These are phyloP conservation scores for Atta texana DNA, from an alignment of 1,140 invertebrate genomes.

Conservation along the genomic window DNA sequence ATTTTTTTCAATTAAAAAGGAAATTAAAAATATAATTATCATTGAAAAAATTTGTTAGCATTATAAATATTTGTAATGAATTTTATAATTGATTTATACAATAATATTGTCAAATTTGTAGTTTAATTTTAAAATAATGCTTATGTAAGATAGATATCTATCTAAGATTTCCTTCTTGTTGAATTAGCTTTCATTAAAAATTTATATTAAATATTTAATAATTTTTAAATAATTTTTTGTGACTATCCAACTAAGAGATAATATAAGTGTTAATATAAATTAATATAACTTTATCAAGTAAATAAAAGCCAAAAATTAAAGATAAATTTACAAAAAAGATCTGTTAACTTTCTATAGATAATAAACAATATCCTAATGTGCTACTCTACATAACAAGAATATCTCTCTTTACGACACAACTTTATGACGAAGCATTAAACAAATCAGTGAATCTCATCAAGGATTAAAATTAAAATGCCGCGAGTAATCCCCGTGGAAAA, in stretches of 20 bases:
- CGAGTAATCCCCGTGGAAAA: constrained; percentile 29
- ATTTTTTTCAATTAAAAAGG: neutral
- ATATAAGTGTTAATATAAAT: neutral
- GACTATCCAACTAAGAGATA: neutral
- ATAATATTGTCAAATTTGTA: neutral
- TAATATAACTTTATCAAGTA: neutral
- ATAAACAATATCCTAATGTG: neutral
- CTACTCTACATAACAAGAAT: neutral
- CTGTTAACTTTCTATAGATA: neutral
- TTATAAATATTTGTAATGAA: neutral
- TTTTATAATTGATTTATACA: neutral
- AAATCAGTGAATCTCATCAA: constrained; percentile 6
- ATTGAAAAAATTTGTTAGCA: neutral
- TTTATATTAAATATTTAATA: neutral
- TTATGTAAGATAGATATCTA: neutral
- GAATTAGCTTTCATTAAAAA: neutral
- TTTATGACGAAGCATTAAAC: constrained; percentile 29
- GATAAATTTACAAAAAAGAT: neutral
- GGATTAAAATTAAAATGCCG: constrained; percentile 43
- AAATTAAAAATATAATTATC: neutral
- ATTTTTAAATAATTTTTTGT: neutral
- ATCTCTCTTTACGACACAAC: neutral
- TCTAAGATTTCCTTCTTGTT: neutral
- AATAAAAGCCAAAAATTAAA: neutral
- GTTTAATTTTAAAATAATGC: neutral